Base-by-base conservation (phyloP, 2,113 vertebrate species). In the Baryphthengus martii region DNA sequence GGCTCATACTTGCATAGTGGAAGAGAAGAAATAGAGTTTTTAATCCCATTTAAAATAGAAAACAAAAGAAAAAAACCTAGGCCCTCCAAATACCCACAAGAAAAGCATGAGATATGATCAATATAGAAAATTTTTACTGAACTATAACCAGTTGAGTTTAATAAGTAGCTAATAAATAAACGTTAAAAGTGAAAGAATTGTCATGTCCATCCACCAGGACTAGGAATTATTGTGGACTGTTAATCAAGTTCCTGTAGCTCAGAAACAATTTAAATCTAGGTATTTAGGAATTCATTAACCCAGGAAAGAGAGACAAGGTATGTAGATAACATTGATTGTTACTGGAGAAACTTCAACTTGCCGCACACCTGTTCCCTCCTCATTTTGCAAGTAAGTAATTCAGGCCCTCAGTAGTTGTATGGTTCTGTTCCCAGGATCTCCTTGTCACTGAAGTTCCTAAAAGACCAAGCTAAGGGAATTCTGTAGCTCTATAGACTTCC, bases 1-100 rank as follows among this genome's bases (percentile, higher is more conserved):
- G 9, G 9, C 11, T 26, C 53, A n/a, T 72, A 28, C 6, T 66
- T 68, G 2, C 0, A 0, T 82, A 33, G 10, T 71, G 26, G n/a
- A 59, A 65, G 23, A 66, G 21, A 52, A 52, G 21, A 85, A 73
- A 10, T 4, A 33, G 28, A n/a, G 3, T 6, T 85, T 78, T 82
- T 67, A 78, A 58, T 85, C 17, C 24, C 10, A 33, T 35, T 85
- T 76, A n/a, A 84, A 85, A 8, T 13, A 11, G 12, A 66, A n/a
- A n/a, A n/a, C 24, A 63, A n/a, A 14, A 23, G 11, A n/a, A 59
- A 40, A 67, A 50, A 0, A 5, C 10, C 26, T 15, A 50, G 8
- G 7, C 25, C 12, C 5, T 72, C 20, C 24, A 28, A 3, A 7
- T 39, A 42, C 17, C 13, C 29, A 3, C 3, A 81, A 44, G 26